Evolutionary conservation across 2,797 vertebrate species (phyloP).

Genomic region (Megaceryle alcyon): DNA sequence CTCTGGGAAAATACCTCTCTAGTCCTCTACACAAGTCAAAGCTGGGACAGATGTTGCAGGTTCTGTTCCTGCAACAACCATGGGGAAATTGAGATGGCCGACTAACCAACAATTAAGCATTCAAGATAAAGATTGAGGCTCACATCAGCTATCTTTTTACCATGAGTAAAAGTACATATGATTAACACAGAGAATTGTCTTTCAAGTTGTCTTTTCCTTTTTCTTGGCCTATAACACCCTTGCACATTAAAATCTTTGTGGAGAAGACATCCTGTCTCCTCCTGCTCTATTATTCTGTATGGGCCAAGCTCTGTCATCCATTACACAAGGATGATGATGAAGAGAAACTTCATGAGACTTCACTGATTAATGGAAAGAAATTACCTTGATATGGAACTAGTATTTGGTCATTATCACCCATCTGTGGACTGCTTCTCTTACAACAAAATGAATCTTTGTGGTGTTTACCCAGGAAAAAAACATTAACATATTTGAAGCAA

Average conservation of each 20-base stretch:
- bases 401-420: background rate
- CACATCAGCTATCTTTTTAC: background rate
- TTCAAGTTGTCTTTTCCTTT: background rate
- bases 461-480: background rate
- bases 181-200: background rate
- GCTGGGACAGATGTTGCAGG: background rate
- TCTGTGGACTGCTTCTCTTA: background rate
- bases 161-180: background rate
- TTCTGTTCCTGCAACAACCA: background rate
- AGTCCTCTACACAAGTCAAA: background rate
- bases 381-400: background rate
- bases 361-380: background rate
- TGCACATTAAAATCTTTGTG: background rate
- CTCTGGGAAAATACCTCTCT: background rate
- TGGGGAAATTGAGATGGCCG: accelerated
- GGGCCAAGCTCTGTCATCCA: background rate
- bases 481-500: background rate
- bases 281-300: background rate
- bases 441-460: background rate
- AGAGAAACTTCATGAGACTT: background rate
- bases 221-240: background rate
- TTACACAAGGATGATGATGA: background rate
- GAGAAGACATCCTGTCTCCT: background rate
- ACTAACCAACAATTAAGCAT: background rate
- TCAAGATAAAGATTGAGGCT: background rate